Evolutionary conservation across 2,797 vertebrate species (phyloP).

Genomic region (Dendrocincla fuliginosa): DNA sequence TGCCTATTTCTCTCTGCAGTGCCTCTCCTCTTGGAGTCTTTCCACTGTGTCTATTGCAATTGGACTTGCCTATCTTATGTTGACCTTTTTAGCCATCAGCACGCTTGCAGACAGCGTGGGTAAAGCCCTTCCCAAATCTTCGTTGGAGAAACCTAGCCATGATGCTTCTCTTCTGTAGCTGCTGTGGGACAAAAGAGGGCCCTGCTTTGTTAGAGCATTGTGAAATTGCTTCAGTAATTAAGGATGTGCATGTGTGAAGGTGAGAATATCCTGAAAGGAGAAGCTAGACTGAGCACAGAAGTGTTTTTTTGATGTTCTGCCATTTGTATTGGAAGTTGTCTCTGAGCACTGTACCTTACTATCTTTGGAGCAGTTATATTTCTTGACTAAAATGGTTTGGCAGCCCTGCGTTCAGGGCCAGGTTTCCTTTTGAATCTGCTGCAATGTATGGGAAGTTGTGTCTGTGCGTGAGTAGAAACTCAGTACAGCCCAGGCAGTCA

Average conservation of each 20-base stretch:
- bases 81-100: no score
- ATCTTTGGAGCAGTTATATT: neutral
- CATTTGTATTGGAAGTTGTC: neutral
- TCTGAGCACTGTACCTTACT: neutral
- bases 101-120: no score
- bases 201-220: neutral
- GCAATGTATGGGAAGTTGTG: neutral
- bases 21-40: neutral
- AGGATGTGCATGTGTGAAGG: neutral
- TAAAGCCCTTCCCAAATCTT: no score
- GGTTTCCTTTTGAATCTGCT: neutral
- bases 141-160: no score
- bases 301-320: neutral
- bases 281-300: neutral
- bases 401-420: neutral
- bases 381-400: neutral
- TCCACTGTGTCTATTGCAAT: no score
- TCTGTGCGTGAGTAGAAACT: neutral
- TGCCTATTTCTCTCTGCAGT: neutral
- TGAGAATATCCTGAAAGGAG: neutral
- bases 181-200: neutral
- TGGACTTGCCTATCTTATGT: no score
- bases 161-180: neutral
- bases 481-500: neutral
- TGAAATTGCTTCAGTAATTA: neutral